These are phyloP conservation scores for Tachuris rubrigastra DNA, from an alignment of 2,113 vertebrate species.

Conservation along the genomic window DNA sequence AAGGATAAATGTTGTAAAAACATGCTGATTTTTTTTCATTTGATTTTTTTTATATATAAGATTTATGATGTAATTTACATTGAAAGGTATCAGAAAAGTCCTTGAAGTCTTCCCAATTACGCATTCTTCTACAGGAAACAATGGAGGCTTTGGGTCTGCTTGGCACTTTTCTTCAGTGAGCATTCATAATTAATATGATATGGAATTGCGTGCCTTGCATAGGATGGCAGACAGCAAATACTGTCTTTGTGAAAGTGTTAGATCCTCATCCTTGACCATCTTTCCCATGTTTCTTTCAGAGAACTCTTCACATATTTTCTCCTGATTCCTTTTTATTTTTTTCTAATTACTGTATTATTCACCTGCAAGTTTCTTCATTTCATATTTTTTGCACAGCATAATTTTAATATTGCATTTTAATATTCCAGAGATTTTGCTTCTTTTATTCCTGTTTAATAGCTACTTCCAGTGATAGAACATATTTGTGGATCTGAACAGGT, in stretches of 20 bases:
- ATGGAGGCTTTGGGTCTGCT: not conserved
- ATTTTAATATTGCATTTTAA: not conserved
- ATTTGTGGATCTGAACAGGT: not conserved
- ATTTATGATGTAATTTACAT: not conserved
- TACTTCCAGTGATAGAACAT: not conserved
- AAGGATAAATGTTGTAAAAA: not conserved
- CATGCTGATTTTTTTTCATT: too few relatives aligned
- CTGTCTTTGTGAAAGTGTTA: not conserved
- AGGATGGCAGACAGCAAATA: not conserved
- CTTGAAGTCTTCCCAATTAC: not conserved
- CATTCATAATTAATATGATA: not conserved
- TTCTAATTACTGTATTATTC: not conserved
- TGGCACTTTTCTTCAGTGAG: not conserved
- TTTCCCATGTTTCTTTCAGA: not conserved
- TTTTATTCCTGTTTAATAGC: not conserved
- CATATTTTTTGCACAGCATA: not conserved
- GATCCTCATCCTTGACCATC: not conserved
- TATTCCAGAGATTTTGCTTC: not conserved
- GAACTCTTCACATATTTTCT: not conserved
- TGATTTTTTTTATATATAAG: accelerated
- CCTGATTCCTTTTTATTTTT: not conserved
- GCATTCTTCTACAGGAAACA: not conserved
- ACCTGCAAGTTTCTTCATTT: not conserved
- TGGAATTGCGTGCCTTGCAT: not conserved
- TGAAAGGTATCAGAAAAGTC: not conserved